These are phyloP conservation scores for Phalacrocorax aristotelis DNA, from an alignment of 2,113 vertebrate species.

Conservation along the genomic window DNA sequence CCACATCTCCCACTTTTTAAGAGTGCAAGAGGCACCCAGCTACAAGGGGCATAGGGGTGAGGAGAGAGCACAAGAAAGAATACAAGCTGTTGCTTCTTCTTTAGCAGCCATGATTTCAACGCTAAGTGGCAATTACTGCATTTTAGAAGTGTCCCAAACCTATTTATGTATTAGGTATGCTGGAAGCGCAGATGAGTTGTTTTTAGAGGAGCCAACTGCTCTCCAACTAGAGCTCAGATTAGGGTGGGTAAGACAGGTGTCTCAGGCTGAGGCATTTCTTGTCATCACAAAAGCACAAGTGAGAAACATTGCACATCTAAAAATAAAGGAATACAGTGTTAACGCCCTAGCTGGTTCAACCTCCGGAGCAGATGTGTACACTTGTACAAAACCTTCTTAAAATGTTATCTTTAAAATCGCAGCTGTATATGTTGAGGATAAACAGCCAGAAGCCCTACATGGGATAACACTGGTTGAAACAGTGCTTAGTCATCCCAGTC, in stretches of 20 bases:
- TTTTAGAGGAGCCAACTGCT: not conserved
- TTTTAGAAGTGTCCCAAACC: not conserved
- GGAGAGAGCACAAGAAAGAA: not conserved
- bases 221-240: not conserved
- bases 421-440: not conserved
- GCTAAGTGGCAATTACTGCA: not conserved
- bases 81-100: not conserved
- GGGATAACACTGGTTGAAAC: not conserved
- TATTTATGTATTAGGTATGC: not conserved
- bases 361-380: not conserved
- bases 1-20: not conserved
- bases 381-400: not conserved
- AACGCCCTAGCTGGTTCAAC: not conserved
- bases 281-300: not conserved
- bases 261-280: not conserved
- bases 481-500: not conserved
- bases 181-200: not conserved
- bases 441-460: not conserved
- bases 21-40: not conserved
- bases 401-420: accelerated
- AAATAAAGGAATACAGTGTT: not conserved
- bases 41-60: not conserved
- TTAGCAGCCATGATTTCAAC: not conserved
- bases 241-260: not conserved
- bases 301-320: not conserved